Evolutionary conservation across 2,797 vertebrate species (phyloP), one percentile per base, ranked within the genome.

Genomic region (Nannoperca australis): DNA sequence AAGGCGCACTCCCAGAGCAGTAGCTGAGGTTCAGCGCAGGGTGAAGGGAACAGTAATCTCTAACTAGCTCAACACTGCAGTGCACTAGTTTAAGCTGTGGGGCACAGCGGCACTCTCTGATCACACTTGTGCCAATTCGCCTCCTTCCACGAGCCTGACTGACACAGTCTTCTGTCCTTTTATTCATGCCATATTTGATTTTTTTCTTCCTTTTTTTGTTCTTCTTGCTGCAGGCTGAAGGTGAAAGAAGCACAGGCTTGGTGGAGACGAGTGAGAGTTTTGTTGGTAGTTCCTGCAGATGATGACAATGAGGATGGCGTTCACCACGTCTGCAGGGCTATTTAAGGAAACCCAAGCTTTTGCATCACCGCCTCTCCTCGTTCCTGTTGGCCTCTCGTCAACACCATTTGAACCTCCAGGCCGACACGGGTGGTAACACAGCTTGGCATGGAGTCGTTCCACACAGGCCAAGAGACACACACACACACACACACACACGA

Each of bases 11-110:
- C 91, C 91, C 93, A 45, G 83, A 82, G 85, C 91, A 81, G 86
- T 47, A 92, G 89, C 91, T 82, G 89, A 87, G 93, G 94, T 95
- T 96, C 94, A 95, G 89, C 75, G 63, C 88, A 73, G 92, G 94
- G 94, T 95, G 93, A 95, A 88, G 91, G 90, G 94, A 94, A 82
- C 91, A 90, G 84, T 78, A 82, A 86, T 89, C 85, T 78, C 86
- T 85, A 88, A 88, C 89, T 88, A 90, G 85, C 87, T 87, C 84
- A 66, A 56, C 72, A 62, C 88, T 80, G 90, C 90, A 79, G 84
- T 81, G 85, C 86, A 78, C 87, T 83, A 63, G 75, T 85, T 84
- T 75, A 80, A 87, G 85, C 83, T 86, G 74, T 59, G 73, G 76
- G 81, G 82, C 85, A 85, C 69, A 32, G 79, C 70, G 1, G 63